Evolutionary conservation across 2,113 vertebrate species (phyloP), one percentile per base, ranked within the genome.

Genomic region (Heterotis niloticus): DNA sequence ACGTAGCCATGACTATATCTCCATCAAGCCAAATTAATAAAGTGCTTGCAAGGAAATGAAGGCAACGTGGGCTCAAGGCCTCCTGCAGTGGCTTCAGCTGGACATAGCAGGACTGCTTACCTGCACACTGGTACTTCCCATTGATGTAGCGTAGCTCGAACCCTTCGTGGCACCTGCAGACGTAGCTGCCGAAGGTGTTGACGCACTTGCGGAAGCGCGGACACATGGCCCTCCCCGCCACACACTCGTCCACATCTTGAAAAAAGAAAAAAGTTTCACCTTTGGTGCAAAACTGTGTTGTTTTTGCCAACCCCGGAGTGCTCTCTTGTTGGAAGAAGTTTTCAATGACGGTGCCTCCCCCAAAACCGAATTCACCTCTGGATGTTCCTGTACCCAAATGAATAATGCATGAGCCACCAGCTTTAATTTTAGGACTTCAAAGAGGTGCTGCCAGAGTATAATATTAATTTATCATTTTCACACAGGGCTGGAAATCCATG

Each of bases 101-200:
- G 4, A 24, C 18, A 13, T 1, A 17, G 74, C 26, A 17, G 9
- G 24, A 23, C 28, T 70, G 13, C 7, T 90, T 92, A 98, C 96
- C 96, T 1, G 93, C 87, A 81, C 97, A 99, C 1, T 90, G 90
- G 87, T 97, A 97, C 84, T 94, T 95, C 52, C 96, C 95, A 73
- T 93, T 91, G 0, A 95, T 88, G 88, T 95, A 96, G 77, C 88
- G 82, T 13, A 99, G 90, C 79, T 94, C 95, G 62, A 96, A 96
- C 65, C 97, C 97, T 56, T 89, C 84, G n/a, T 94, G 93, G 76
- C 97, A 99, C 82, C 91, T 97, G 91, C 97, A 99, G 81, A 96
- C 69, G 84, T 95, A 98, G 84, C 96, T 98, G 34, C 97, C 95
- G 0, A 98, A 99, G 0, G 97, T 98, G 88, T 99, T 99, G 81